Conservation (phyloP, 2,113 vertebrate species). For the Tauraco erythrolophus region DNA sequence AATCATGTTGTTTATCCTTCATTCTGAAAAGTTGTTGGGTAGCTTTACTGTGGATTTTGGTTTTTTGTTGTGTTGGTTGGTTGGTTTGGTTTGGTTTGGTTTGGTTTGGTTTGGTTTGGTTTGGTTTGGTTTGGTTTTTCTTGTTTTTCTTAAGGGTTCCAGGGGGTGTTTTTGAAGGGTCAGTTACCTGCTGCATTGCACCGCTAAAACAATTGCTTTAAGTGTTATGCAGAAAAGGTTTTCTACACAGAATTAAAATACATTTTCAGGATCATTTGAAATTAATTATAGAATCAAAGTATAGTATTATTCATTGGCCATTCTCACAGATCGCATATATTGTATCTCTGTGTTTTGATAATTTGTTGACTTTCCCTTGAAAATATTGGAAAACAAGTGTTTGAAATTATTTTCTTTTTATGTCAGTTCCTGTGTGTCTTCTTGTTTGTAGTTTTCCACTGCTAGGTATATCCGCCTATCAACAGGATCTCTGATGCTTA, state of each 20-base stretch:
- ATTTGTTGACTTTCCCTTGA: neutral
- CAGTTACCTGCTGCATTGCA: neutral
- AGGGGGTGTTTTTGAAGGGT: rapidly evolving
- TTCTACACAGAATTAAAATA: neutral
- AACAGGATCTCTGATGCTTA: neutral
- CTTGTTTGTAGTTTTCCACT: neutral
- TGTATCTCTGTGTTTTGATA: neutral
- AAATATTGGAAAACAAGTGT: neutral
- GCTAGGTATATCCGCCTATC: neutral
- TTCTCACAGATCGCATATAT: neutral
- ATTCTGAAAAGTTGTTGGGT: neutral
- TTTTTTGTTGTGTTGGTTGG: no score
- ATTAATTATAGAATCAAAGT: neutral
- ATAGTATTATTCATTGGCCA: neutral
- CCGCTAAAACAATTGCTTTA: neutral
- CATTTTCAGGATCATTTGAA: neutral
- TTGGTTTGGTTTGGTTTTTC: neutral
- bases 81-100: neutral
- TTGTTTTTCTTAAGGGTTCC: neutral
- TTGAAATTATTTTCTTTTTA: neutral
- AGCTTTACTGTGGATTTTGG: neutral
- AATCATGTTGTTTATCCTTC: neutral
- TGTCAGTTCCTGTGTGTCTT: neutral
- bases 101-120: neutral
- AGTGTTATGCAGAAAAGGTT: neutral